These are phyloP conservation scores for Rhynchotus rufescens DNA, from an alignment of 2,797 vertebrate genomes.

Conservation along the genomic window DNA sequence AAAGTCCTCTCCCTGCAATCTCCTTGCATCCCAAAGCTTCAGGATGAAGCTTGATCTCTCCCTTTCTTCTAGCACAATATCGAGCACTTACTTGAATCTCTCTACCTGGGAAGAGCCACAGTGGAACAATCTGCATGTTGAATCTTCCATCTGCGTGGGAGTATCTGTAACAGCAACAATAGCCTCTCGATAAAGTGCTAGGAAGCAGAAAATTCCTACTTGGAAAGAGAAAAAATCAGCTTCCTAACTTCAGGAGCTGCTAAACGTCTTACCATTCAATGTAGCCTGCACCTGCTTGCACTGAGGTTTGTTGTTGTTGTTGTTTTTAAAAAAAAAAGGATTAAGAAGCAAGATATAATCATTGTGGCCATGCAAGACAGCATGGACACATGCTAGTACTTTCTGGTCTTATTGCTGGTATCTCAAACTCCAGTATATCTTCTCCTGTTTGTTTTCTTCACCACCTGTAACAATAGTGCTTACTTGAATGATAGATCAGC, in stretches of 20 bases:
- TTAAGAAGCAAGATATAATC: neutral
- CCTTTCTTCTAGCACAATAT: neutral
- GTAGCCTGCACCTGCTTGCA: neutral
- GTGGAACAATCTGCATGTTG: neutral
- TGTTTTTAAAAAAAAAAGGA: neutral
- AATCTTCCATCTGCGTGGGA: neutral
- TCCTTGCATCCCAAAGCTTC: neutral
- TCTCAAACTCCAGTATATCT: neutral
- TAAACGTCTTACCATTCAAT: too few relatives aligned
- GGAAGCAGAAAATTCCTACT: neutral
- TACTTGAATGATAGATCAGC: neutral
- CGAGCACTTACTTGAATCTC: neutral
- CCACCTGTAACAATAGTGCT: neutral
- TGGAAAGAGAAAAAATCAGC: neutral
- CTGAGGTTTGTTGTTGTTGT: neutral
- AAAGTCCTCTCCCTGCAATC: neutral
- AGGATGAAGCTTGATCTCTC: neutral
- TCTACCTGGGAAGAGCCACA: neutral
- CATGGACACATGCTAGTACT: neutral
- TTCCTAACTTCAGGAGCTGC: neutral
- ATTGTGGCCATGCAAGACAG: fast-evolving
- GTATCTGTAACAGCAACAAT: neutral
- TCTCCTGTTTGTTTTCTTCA: neutral
- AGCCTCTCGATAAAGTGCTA: neutral
- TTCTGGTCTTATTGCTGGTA: neutral